Evolutionary conservation across 2,797 vertebrate genomes (phyloP), one percentile per base, ranked within the genome.

Genomic region (Crocodylus rhombifer): DNA sequence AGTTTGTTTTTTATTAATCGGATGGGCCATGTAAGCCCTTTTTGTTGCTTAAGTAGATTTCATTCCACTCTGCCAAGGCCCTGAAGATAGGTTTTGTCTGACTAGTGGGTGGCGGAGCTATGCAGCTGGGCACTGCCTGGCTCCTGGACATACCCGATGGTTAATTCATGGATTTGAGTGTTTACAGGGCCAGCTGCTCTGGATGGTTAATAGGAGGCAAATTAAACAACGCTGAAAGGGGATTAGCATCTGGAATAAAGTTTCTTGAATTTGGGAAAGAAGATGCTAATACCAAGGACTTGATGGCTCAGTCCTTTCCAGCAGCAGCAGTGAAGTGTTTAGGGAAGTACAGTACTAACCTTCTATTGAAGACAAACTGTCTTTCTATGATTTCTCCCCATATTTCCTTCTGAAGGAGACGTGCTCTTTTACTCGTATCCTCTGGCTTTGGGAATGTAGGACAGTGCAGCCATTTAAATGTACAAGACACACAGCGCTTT

Each of bases 181-280:
- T 91, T 96, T 96, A 91, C 74, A 8, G 89, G 95, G 84, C 94
- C 94, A 93, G 94, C 95, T 96, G 94, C 80, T 95, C 69, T 75
- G 57, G 61, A 18, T 63, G 88, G 95, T 94, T 95, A 96, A 95
- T 58, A 91, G 82, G 86, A 91, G 62, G 76, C 86, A 96, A 97
- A 97, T 96, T 89, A 96, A 95, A 90, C 95, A 88, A 87, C 80
- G 86, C 77, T 77, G 67, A 92, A 51, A 95, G 89, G 73, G 88
- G 95, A 96, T 96, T 93, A 96, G 82, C 67, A 84, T 96, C 91
- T 94, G 61, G 81, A 87, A 4, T 87, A 63, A 94, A 91, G 88
- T 87, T 85, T 36, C 83, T 90, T 89, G 82, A 80, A 61, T 93
- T 88, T 91, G 95, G 80, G 86, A 91, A 78, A 56, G 80, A 88